phyloP scores from a whole-genome alignment of 1,140 invertebrate genomes.

The Aphaenogaster floridana region DNA sequence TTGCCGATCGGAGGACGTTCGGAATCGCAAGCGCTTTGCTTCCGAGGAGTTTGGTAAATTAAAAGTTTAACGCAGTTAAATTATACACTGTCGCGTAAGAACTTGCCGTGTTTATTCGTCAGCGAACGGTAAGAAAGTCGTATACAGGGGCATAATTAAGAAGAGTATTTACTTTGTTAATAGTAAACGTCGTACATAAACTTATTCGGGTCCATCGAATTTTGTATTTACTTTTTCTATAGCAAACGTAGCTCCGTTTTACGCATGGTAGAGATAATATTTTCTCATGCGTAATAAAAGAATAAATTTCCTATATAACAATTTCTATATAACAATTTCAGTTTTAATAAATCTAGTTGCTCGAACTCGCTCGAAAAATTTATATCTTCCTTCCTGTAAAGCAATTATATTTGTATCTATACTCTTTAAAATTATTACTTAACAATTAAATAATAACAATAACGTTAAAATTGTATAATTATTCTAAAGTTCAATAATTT shows the following conservation, averaged over 20 bases:
- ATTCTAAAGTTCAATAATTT: background rate
- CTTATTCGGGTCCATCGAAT: conserved; percentile 27
- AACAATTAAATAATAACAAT: background rate
- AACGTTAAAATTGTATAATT: conserved; percentile 14
- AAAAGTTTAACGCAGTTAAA: conserved; percentile 50
- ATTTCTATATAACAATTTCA: background rate
- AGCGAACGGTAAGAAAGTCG: conserved; percentile 4
- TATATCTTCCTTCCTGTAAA: background rate
- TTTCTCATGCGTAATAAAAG: conserved; percentile 8
- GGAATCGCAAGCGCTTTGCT: conserved; percentile 6
- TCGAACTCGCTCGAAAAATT: background rate
- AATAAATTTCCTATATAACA: background rate
- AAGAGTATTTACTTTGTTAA: conserved; percentile 47
- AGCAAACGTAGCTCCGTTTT: background rate
- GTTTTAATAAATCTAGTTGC: conserved; percentile 4
- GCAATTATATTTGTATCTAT: background rate
- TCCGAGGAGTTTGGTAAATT: conserved; percentile 25
- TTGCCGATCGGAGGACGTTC: background rate
- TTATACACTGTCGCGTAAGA: conserved; percentile 5
- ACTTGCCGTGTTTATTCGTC: conserved; percentile 1
- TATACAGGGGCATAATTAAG: conserved; percentile 12
- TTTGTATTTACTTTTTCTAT: conserved; percentile 19
- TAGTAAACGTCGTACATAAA: conserved; percentile 32
- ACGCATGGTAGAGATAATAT: background rate
- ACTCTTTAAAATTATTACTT: background rate